phyloP scores from a whole-genome alignment of 2,797 vertebrate genomes.

The Danio albolineatus region DNA sequence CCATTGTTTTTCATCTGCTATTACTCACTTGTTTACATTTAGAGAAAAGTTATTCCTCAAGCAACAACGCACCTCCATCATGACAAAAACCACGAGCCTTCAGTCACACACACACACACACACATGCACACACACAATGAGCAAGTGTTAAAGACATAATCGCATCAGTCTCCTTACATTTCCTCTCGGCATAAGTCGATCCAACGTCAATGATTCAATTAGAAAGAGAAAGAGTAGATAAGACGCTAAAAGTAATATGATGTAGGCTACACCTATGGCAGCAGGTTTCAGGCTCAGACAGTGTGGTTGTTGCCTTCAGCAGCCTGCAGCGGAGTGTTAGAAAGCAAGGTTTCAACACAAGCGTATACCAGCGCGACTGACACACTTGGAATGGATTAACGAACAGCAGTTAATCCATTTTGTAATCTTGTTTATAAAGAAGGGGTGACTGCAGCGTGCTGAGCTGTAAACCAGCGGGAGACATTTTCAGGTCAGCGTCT shows the following conservation, averaged over 20 bases:
- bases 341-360: slow-evolving; percentile 9
- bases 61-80: slow-evolving; percentile 5
- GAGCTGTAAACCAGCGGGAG: slow-evolving; percentile 31
- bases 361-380: not conserved
- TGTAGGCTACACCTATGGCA: not conserved
- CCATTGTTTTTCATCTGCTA: slow-evolving; percentile 7
- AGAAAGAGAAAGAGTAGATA: slow-evolving; percentile 29
- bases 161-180: slow-evolving; percentile 20
- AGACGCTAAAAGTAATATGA: slow-evolving; percentile 11
- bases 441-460: slow-evolving; percentile 20
- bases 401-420: slow-evolving; percentile 45
- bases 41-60: slow-evolving; percentile 10
- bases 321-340: not conserved
- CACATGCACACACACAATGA: not conserved
- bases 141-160: slow-evolving; percentile 44
- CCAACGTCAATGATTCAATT: slow-evolving; percentile 40
- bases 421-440: slow-evolving; percentile 48
- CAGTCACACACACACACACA: not conserved
- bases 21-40: slow-evolving; percentile 39
- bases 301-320: slow-evolving; percentile 4
- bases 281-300: not conserved
- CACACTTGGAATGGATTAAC: slow-evolving; percentile 49
- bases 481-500: slow-evolving; percentile 38
- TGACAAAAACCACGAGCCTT: slow-evolving; percentile 20
- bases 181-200: slow-evolving; percentile 31